These are phyloP conservation scores for Nesometra sesokonis DNA, from an alignment of 35 echinoderm and acorn worm genomes.

Conservation along the genomic window DNA sequence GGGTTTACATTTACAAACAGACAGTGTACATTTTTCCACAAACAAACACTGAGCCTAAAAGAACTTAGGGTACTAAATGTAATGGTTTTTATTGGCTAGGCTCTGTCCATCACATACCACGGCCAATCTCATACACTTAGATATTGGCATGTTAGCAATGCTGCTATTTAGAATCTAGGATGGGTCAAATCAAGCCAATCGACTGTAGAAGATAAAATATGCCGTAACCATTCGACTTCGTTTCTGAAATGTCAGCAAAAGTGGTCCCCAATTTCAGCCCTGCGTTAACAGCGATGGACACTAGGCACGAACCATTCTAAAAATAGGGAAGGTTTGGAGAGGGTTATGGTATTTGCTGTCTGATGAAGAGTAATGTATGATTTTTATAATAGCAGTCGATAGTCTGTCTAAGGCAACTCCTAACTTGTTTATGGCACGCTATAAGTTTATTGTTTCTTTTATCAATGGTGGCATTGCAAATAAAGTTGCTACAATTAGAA, in stretches of 20 bases:
- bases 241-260: not conserved
- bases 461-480: too few relatives aligned
- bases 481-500: too few relatives aligned
- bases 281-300: not conserved
- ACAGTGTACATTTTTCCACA: not conserved
- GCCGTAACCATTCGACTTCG: not conserved
- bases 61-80: not conserved
- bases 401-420: not conserved
- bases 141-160: not conserved
- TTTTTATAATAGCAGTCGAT: not conserved
- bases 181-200: not conserved
- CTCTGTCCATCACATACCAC: not conserved
- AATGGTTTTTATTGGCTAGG: not conserved
- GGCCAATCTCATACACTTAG: not conserved
- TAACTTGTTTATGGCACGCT: too few relatives aligned
- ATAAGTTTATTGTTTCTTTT: too few relatives aligned
- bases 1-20: not conserved
- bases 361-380: not conserved
- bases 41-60: not conserved
- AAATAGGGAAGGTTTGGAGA: not conserved
- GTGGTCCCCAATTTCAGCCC: not conserved
- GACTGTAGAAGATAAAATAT: not conserved
- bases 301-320: not conserved
- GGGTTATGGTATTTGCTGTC: not conserved
- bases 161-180: not conserved